Percentiles rank a stretch among this genome's conserved stretches.
These are phyloP conservation scores for Neolamprologus falcicula DNA, from an alignment of 2,113 vertebrate species.

Conservation along the genomic window DNA sequence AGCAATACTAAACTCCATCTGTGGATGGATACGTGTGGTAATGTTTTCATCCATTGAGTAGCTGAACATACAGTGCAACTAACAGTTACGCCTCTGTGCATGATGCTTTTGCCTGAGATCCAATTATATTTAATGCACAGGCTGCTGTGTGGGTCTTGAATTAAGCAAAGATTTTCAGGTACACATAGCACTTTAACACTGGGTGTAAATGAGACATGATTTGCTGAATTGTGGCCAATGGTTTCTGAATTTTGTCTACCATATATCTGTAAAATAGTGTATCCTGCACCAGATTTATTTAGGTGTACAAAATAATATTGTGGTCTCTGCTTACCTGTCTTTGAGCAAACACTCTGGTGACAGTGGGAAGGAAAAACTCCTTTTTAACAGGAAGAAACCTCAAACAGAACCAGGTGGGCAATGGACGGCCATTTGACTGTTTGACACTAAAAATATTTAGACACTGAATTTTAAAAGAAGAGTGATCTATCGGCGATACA, in stretches of 20 bases:
- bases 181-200: not conserved
- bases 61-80: not conserved
- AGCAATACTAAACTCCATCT: not conserved
- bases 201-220: not conserved
- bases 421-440: not conserved
- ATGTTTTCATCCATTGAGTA: not conserved
- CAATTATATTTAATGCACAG: not conserved
- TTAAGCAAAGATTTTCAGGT: not conserved
- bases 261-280: not conserved
- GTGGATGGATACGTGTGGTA: not conserved
- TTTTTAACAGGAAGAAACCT: not conserved
- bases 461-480: not conserved
- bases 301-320: not conserved
- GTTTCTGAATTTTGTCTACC: not conserved
- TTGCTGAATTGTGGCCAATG: not conserved
- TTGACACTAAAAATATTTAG: not conserved
- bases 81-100: not conserved
- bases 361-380: not conserved
- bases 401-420: not conserved
- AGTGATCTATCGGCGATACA: not conserved
- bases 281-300: not conserved
- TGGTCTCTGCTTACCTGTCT: not conserved
- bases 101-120: not conserved
- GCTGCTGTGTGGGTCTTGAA: not conserved
- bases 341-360: not conserved